Percentiles rank a stretch among this genome's conserved stretches.
Conservation (phyloP, 2,888 invertebrate genomes). For the Apomyelois bistriatella region DNA sequence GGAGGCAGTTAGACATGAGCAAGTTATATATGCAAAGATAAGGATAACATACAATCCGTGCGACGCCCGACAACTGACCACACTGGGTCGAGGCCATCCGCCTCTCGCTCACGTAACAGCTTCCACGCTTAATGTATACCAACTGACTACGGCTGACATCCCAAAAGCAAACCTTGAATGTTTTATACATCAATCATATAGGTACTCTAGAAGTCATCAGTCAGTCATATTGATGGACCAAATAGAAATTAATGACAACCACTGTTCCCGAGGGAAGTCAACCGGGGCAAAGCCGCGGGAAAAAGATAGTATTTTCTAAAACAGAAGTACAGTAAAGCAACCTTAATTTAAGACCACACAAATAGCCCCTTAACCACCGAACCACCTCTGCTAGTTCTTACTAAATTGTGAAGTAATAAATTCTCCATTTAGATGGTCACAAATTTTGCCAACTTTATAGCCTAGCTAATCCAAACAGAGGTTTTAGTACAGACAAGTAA, state of each 20-base stretch:
- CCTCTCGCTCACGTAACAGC: conserved; percentile 21
- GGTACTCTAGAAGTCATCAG: neutral
- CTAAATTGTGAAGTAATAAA: neutral
- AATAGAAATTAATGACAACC: too few relatives aligned
- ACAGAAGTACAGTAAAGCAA: too few relatives aligned
- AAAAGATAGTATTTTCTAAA: too few relatives aligned
- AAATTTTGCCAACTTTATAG: neutral
- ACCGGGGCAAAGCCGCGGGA: too few relatives aligned
- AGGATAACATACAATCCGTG: neutral
- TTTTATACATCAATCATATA: neutral
- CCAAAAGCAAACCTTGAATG: neutral
- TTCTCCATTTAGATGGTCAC: neutral
- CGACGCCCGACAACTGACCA: neutral
- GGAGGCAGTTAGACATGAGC: too few relatives aligned
- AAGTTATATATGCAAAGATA: neutral
- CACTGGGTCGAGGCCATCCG: conserved; percentile 35
- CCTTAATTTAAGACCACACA: too few relatives aligned
- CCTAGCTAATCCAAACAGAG: neutral
- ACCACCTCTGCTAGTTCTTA: neutral
- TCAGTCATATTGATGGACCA: too few relatives aligned
- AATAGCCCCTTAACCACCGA: too few relatives aligned
- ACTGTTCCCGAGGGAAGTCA: too few relatives aligned
- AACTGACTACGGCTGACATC: neutral
- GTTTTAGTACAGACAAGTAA: neutral
- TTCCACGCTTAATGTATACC: neutral